Evolutionary conservation across 2,797 vertebrate species (phyloP).

Genomic region (Muscicapa comitata): DNA sequence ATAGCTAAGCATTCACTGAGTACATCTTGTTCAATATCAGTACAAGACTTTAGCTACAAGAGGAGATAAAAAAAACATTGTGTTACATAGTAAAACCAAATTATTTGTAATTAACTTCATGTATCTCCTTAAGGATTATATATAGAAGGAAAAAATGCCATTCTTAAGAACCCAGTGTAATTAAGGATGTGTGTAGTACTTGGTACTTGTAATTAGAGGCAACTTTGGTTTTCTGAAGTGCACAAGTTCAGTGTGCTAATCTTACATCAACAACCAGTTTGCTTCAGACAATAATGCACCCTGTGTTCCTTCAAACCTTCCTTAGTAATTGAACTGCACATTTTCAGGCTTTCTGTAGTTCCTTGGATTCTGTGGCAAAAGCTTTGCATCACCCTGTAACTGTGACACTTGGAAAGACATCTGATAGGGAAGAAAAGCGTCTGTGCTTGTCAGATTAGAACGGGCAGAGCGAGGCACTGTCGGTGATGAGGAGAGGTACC

Average conservation of each 20-base stretch:
- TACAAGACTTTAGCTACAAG: constrained; percentile 83
- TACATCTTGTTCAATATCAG: constrained; percentile 85
- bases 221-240: background rate
- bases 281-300: background rate
- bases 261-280: constrained; percentile 14
- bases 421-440: constrained; percentile 4
- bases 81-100: constrained; percentile 41
- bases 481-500: constrained; percentile 53
- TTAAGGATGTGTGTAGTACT: background rate
- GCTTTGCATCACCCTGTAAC: constrained; percentile 30
- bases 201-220: constrained; percentile 6
- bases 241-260: constrained; percentile 1
- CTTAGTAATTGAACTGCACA: background rate
- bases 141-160: background rate
- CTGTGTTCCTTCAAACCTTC: constrained; percentile 16
- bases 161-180: background rate
- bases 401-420: constrained; percentile 35
- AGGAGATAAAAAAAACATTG: constrained; percentile 52
- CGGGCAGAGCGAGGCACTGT: constrained; percentile 28
- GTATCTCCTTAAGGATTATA: background rate
- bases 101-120: background rate
- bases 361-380: constrained; percentile 4
- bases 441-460: constrained; percentile 63
- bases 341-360: constrained; percentile 12
- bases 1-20: constrained; percentile 88